Evolutionary conservation across 1,140 invertebrate species (phyloP).

Genomic region (Ruditapes philippinarum): DNA sequence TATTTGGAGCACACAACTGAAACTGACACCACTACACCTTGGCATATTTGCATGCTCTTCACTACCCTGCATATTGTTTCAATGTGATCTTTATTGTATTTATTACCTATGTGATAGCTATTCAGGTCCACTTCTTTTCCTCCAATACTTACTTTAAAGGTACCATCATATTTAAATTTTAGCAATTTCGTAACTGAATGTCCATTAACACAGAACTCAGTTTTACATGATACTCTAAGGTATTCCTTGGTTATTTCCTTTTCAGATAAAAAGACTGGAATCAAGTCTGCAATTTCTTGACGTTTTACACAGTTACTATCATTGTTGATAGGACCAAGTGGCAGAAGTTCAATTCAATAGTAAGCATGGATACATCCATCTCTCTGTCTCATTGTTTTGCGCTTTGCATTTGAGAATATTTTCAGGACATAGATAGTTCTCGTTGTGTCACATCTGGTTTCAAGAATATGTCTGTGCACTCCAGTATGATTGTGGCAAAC

Average conservation of each 20-base stretch:
- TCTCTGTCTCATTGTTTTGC: background rate
- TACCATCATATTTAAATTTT: background rate
- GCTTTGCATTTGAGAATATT: too few species aligned
- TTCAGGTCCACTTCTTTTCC: background rate
- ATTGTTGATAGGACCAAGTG: background rate
- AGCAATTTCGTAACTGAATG: background rate
- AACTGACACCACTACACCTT: background rate
- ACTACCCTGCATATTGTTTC: background rate
- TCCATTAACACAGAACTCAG: background rate
- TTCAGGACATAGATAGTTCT: background rate
- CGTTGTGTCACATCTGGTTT: background rate
- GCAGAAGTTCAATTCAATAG: background rate
- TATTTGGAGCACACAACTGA: background rate
- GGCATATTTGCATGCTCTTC: background rate
- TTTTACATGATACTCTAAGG: background rate
- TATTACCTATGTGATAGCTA: background rate
- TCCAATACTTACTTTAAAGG: background rate
- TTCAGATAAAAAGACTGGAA: background rate
- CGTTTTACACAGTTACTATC: background rate
- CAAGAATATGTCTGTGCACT: background rate
- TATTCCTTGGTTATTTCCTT: background rate
- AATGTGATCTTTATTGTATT: constrained; percentile 1
- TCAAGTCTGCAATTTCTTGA: background rate
- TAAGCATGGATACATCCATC: background rate
- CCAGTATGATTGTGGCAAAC: background rate